These are phyloP conservation scores for Apis cerana DNA, from an alignment of 1,140 invertebrate genomes.

Conservation along the genomic window DNA sequence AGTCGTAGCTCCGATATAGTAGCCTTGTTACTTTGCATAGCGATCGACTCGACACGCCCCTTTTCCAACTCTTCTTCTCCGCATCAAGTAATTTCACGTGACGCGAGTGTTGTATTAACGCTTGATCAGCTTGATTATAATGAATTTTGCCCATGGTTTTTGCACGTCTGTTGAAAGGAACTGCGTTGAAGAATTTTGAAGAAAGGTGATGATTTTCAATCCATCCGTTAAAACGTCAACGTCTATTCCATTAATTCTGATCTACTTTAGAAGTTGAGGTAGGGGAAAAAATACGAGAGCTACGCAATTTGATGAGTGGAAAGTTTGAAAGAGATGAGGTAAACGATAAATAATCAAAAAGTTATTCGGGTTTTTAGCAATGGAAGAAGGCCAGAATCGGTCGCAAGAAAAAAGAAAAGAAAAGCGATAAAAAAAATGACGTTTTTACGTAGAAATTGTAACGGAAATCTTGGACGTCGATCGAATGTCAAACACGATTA, in stretches of 20 bases:
- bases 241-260: too few relatives aligned
- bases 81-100: neutral
- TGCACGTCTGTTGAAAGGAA: neutral
- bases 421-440: neutral
- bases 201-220: too few relatives aligned
- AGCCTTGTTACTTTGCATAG: conserved; percentile 15
- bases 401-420: too few relatives aligned
- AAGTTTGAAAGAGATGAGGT: too few relatives aligned
- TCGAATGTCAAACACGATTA: conserved; percentile 14
- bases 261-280: too few relatives aligned
- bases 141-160: neutral
- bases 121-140: neutral
- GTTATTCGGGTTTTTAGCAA: neutral
- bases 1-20: neutral
- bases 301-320: too few relatives aligned
- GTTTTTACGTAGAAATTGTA: neutral
- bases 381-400: neutral
- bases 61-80: neutral
- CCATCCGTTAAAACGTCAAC: too few relatives aligned
- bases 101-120: neutral
- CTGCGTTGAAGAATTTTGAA: too few relatives aligned
- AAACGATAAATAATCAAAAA: neutral
- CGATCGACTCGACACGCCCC: conserved; percentile 10
- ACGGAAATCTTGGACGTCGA: conserved; percentile 1
- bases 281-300: too few relatives aligned